phyloP scores from a whole-genome alignment of 2,888 invertebrate species.

The Amiota mariae region DNA sequence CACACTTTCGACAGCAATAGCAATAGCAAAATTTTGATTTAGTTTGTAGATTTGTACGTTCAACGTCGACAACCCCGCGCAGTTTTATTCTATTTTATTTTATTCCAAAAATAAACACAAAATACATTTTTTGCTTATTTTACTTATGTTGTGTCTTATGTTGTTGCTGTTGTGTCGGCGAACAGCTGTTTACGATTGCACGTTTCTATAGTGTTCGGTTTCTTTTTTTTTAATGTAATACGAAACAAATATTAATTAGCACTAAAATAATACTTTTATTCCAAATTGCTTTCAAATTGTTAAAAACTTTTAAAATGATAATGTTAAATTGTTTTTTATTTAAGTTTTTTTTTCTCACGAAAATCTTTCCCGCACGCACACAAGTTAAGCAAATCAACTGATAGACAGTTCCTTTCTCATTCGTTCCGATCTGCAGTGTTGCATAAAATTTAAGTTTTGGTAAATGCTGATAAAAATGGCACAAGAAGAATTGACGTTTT shows the following conservation, averaged over 20 bases:
- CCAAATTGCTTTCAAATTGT: too few species aligned
- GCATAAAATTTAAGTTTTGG: conserved; percentile 46
- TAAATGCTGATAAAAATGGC: conserved; percentile 35
- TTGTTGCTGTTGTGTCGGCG: conserved; percentile 6
- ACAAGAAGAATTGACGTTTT: conserved; percentile 27
- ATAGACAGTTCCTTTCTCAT: conserved; percentile 33
- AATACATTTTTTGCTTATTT: conserved; percentile 41
- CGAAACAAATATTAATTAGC: too few species aligned
- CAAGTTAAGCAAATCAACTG: conserved; percentile 13
- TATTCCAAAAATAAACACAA: conserved; percentile 61
- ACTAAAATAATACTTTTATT: too few species aligned
- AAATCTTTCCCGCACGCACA: conserved; percentile 1
- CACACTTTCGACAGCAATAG: conserved; percentile 46
- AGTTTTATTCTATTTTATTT: conserved; percentile 30
- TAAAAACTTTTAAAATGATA: too few species aligned
- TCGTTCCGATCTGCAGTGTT: conserved; percentile 22
- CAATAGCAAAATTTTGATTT: conserved; percentile 48
- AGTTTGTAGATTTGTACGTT: conserved; percentile 31
- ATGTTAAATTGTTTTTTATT: too few species aligned
- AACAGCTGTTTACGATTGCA: conserved; percentile 42
- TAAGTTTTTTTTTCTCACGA: conserved; percentile 3
- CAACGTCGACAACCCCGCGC: conserved; percentile 20
- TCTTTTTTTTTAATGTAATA: too few species aligned
- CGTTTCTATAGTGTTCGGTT: neutral
- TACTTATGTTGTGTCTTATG: conserved; percentile 1